These are phyloP conservation scores for Pangasianodon hypophthalmus DNA, from an alignment of 2,113 vertebrate genomes.

Conservation along the genomic window DNA sequence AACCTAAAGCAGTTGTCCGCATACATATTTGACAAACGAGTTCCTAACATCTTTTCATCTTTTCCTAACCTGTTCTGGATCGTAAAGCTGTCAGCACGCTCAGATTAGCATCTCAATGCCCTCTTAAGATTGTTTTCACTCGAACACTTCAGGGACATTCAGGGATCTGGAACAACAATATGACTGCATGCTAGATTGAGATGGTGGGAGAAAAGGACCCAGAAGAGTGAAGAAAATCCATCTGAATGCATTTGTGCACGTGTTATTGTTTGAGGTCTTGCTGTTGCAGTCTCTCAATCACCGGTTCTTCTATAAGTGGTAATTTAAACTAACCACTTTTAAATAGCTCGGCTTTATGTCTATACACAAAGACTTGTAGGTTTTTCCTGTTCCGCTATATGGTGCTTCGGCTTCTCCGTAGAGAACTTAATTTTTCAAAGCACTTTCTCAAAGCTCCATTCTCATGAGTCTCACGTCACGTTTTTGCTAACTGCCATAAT, in stretches of 20 bases:
- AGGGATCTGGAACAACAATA: slow-evolving; percentile 41
- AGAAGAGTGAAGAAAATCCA: slow-evolving; percentile 53
- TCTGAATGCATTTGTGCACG: slow-evolving; percentile 10
- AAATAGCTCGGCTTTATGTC: background rate
- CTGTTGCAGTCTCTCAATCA: slow-evolving; percentile 1
- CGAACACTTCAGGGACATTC: slow-evolving; percentile 29
- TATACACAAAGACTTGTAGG: background rate
- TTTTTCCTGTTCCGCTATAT: background rate
- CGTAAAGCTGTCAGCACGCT: slow-evolving; percentile 41
- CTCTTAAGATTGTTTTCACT: slow-evolving; percentile 48
- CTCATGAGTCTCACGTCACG: slow-evolving; percentile 8
- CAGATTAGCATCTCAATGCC: slow-evolving; percentile 55
- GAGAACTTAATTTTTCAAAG: background rate
- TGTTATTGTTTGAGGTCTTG: background rate
- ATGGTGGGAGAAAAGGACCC: slow-evolving; percentile 48
- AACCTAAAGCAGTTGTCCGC: background rate
- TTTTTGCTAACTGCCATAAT: background rate
- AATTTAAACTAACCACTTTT: slow-evolving; percentile 21
- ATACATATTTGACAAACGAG: slow-evolving; percentile 51
- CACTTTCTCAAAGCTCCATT: background rate
- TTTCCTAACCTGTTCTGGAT: slow-evolving; percentile 34
- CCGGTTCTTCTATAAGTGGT: slow-evolving; percentile 1
- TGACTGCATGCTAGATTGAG: slow-evolving; percentile 7
- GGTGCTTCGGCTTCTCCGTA: background rate
- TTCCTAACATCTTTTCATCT: no score